These are phyloP conservation scores for Apodemus agrarius DNA, from an alignment of 2,797 vertebrate species.

Conservation along the genomic window DNA sequence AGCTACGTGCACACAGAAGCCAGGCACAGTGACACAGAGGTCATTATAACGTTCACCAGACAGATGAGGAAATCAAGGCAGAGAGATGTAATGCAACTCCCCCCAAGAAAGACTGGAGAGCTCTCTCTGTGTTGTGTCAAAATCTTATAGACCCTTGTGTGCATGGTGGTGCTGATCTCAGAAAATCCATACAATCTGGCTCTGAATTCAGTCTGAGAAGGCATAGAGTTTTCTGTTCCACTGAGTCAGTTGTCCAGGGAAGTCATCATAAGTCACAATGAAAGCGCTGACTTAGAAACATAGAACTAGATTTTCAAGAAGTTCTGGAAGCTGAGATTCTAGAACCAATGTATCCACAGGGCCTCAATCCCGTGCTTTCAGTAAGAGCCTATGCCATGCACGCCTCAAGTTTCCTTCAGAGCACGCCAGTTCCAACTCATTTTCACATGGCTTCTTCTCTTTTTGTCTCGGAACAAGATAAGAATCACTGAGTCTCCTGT, in stretches of 20 bases:
- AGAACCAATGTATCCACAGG: neutral
- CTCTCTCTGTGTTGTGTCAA: neutral
- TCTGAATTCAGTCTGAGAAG: neutral
- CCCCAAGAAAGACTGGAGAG: neutral
- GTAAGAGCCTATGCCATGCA: too few relatives aligned
- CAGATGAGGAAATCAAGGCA: neutral
- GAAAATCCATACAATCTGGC: neutral
- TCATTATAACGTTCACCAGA: too few relatives aligned
- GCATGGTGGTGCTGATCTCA: neutral
- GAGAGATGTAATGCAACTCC: neutral
- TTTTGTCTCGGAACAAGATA: neutral
- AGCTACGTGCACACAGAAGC: neutral
- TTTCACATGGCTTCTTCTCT: neutral
- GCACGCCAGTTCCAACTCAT: too few relatives aligned
- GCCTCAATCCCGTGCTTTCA: neutral
- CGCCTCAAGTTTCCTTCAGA: neutral
- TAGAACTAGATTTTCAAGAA: neutral
- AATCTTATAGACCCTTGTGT: neutral
- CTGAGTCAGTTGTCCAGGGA: neutral
- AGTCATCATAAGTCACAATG: neutral
- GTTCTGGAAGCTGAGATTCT: neutral
- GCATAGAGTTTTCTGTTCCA: neutral
- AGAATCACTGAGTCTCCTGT: neutral
- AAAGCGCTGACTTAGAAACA: neutral
- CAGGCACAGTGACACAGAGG: too few relatives aligned